Conservation (phyloP, 1,140 invertebrate genomes). For the Pteromalus puparum region DNA sequence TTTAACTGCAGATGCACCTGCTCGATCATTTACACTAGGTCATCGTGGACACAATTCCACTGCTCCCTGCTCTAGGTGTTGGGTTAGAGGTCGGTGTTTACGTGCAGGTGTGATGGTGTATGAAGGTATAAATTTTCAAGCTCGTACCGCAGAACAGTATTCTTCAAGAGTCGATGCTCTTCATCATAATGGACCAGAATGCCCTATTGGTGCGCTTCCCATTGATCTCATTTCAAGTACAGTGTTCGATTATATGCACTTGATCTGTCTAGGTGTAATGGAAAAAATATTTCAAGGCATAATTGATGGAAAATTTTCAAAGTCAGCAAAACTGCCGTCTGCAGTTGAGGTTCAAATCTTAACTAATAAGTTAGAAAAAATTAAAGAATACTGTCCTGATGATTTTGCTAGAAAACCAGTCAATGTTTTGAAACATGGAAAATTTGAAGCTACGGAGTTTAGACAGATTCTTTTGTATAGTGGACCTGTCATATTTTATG, state of each 20-base stretch:
- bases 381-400: no score
- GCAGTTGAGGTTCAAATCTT: no score
- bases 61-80: constrained; percentile 35
- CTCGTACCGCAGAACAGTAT: constrained; percentile 47
- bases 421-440: no score
- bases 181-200: constrained; percentile 48
- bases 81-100: no score
- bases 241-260: constrained; percentile 53
- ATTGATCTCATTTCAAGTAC: constrained; percentile 38
- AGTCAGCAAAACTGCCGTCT: no score
- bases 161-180: constrained; percentile 45
- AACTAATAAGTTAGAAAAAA: no score
- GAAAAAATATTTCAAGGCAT: constrained; percentile 48
- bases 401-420: no score
- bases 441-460: no score
- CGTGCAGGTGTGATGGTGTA: not conserved
- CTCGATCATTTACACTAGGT: constrained; percentile 40
- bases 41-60: no score
- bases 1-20: constrained; percentile 52
- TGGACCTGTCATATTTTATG: no score
- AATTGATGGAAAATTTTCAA: no score
- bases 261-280: constrained; percentile 38
- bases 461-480: no score
- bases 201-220: constrained; percentile 35
- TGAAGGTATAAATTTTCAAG: not conserved